These are phyloP conservation scores for Laupala kohalensis DNA, from an alignment of 1,140 invertebrate genomes.

Conservation along the genomic window DNA sequence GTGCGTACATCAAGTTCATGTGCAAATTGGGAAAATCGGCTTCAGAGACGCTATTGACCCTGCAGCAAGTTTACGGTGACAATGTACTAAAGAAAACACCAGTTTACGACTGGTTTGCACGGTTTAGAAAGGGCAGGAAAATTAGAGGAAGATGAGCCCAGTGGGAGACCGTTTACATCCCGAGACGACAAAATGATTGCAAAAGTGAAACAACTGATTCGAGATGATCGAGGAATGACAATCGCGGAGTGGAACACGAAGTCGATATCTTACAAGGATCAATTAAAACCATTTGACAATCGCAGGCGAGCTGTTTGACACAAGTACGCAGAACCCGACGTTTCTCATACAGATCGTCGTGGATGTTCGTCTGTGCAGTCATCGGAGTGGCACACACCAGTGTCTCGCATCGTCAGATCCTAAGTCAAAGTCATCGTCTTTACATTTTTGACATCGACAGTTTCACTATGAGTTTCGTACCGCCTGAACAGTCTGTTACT, in stretches of 20 bases:
- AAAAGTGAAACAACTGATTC: too few relatives aligned
- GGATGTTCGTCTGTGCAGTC: conserved; percentile 19
- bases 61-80: background rate
- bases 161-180: too few relatives aligned
- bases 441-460: conserved; percentile 22
- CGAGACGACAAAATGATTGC: too few relatives aligned
- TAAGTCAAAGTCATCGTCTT: conserved; percentile 24
- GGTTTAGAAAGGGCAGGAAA: too few relatives aligned
- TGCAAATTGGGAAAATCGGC: conserved; percentile 2
- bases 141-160: too few relatives aligned
- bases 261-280: too few relatives aligned
- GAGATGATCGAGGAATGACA: too few relatives aligned
- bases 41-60: conserved; percentile 1
- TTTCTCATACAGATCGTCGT: conserved; percentile 10
- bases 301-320: too few relatives aligned
- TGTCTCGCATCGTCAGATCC: conserved; percentile 15
- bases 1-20: background rate
- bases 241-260: too few relatives aligned
- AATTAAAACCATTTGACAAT: too few relatives aligned
- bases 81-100: background rate
- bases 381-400: conserved; percentile 15
- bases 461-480: conserved; percentile 8
- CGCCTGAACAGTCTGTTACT: conserved; percentile 9
- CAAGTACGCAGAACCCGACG: too few relatives aligned
- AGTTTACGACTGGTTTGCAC: background rate